phyloP scores from a whole-genome alignment of 35 echinoderm and acorn worm species.

The Heliocidaris erythrogramma region DNA sequence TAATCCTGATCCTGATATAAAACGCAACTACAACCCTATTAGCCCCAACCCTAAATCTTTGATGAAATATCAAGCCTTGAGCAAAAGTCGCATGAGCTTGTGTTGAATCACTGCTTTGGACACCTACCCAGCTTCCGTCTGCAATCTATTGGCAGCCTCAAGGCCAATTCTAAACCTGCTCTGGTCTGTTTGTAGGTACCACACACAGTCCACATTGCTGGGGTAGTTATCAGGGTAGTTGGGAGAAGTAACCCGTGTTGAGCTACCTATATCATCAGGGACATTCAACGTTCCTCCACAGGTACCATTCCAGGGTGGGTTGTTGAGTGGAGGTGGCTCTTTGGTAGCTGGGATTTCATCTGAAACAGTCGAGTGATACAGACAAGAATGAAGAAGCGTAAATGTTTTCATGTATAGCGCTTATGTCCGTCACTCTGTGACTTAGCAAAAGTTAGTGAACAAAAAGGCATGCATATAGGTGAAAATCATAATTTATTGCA shows the following conservation, averaged over 20 bases:
- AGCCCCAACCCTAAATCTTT: no score
- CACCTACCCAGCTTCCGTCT: neutral
- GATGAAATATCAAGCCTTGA: no score
- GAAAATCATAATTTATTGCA: no score
- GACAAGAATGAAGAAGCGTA: neutral
- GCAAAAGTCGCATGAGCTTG: no score
- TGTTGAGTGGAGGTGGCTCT: neutral
- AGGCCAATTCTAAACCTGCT: neutral
- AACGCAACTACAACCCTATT: no score
- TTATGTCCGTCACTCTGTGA: no score
- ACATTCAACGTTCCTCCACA: slow-evolving; percentile 64
- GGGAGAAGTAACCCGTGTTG: slow-evolving; percentile 48
- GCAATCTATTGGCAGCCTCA: neutral
- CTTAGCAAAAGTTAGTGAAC: no score
- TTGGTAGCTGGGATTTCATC: slow-evolving; percentile 39
- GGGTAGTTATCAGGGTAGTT: slow-evolving; percentile 59
- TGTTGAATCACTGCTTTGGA: neutral
- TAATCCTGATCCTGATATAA: no score
- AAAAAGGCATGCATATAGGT: no score
- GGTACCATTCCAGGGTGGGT: neutral
- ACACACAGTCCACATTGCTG: slow-evolving; percentile 57
- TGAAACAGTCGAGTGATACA: neutral
- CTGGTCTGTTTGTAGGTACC: slow-evolving; percentile 48
- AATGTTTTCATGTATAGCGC: no score
- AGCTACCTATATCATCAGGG: slow-evolving; percentile 4